Conservation (phyloP, 2,888 invertebrate species). For the Cephus spinipes region DNA sequence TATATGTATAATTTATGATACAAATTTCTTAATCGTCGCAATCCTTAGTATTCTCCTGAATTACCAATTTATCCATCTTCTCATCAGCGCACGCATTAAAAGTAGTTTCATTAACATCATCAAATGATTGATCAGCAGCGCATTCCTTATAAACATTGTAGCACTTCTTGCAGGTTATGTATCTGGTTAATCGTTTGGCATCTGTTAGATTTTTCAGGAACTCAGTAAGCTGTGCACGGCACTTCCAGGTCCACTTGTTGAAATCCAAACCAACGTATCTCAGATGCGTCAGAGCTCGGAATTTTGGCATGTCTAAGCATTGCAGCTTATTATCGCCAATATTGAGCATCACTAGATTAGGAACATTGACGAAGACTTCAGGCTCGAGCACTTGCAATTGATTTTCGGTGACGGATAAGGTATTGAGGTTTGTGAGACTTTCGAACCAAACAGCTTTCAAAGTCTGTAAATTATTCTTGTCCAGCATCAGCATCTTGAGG, state of each 20-base stretch:
- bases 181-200: background rate
- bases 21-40: background rate
- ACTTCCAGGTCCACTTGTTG: slow-evolving; percentile 11
- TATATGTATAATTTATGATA: background rate
- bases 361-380: slow-evolving; percentile 27
- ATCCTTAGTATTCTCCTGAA: background rate
- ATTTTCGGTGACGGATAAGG: slow-evolving; percentile 13
- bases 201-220: slow-evolving; percentile 13
- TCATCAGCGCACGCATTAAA: background rate
- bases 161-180: background rate
- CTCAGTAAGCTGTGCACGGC: slow-evolving; percentile 17
- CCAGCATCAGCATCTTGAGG: slow-evolving; percentile 25
- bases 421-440: slow-evolving; percentile 25
- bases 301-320: slow-evolving; percentile 24
- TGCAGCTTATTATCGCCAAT: slow-evolving; percentile 29
- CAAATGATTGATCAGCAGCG: background rate
- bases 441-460: slow-evolving; percentile 30
- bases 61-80: background rate
- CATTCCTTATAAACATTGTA: background rate
- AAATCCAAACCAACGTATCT: background rate
- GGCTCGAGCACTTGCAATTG: slow-evolving; percentile 27
- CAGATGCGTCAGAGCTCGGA: slow-evolving; percentile 18
- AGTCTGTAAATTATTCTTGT: slow-evolving; percentile 19
- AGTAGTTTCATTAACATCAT: background rate
- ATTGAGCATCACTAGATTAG: slow-evolving; percentile 24